A percentile compares a stretch with the other conserved stretches of the same genome.
Evolutionary conservation across 2,113 vertebrate species (phyloP).

Genomic region (Emydocephalus ijimae): DNA sequence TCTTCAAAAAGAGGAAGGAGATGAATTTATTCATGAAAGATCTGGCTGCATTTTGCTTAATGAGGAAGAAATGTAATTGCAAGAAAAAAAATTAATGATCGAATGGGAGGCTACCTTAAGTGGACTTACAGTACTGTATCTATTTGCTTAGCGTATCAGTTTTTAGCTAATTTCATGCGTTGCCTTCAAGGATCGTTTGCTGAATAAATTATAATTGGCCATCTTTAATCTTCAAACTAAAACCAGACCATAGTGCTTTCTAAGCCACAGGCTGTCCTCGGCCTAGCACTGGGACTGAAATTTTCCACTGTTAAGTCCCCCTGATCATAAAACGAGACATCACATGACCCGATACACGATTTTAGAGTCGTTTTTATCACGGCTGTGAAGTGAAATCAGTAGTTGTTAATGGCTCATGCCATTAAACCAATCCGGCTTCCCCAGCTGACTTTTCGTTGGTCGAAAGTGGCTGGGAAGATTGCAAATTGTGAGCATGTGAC

Average conservation of each 20-base stretch:
- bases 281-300: neutral
- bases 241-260: neutral
- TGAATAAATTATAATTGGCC: neutral
- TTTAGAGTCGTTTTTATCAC: neutral
- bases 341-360: neutral
- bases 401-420: neutral
- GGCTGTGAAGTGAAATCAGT: neutral
- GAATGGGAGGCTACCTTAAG: neutral
- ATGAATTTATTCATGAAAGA: constrained; percentile 3
- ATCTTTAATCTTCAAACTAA: neutral
- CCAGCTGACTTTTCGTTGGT: neutral
- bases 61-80: neutral
- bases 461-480: neutral
- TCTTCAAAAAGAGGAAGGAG: neutral
- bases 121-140: neutral
- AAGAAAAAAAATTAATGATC: neutral
- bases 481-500: neutral
- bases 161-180: neutral
- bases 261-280: neutral
- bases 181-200: neutral
- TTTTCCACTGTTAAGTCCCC: neutral
- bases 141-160: neutral
- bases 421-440: neutral
- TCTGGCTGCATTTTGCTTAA: neutral
- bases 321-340: neutral